Evolutionary conservation across 2,113 vertebrate species (phyloP).

Genomic region (Scolopax mira): DNA sequence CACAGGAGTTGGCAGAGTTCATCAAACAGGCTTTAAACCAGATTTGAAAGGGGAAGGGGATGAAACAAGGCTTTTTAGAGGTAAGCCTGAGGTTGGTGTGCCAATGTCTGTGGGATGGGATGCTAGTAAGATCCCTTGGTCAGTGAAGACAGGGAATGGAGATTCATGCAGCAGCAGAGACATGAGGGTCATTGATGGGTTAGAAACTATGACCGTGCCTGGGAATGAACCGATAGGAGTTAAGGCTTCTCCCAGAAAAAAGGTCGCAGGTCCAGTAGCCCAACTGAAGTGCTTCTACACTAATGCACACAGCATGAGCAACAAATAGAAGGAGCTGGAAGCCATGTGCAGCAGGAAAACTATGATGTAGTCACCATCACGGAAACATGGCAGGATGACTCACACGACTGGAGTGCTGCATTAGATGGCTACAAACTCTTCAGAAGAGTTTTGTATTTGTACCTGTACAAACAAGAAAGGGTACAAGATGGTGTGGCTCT

Average conservation of each 20-base stretch:
- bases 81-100: not conserved
- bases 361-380: no score
- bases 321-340: no score
- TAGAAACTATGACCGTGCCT: not conserved
- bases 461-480: not conserved
- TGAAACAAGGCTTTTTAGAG: not conserved
- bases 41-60: not conserved
- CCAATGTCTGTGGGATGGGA: not conserved
- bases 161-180: not conserved
- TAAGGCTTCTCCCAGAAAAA: no score
- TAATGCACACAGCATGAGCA: no score
- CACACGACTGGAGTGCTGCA: no score
- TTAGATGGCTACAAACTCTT: not conserved
- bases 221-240: no score
- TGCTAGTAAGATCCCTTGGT: not conserved
- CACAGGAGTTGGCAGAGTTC: not conserved
- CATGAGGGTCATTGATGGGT: not conserved
- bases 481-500: not conserved
- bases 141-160: not conserved
- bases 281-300: no score
- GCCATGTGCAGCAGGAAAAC: no score
- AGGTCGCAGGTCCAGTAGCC: no score
- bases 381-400: no score
- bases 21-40: not conserved
- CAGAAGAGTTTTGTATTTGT: no score